These are phyloP conservation scores for Operophtera brumata DNA, from an alignment of 2,888 invertebrate genomes.

Conservation along the genomic window DNA sequence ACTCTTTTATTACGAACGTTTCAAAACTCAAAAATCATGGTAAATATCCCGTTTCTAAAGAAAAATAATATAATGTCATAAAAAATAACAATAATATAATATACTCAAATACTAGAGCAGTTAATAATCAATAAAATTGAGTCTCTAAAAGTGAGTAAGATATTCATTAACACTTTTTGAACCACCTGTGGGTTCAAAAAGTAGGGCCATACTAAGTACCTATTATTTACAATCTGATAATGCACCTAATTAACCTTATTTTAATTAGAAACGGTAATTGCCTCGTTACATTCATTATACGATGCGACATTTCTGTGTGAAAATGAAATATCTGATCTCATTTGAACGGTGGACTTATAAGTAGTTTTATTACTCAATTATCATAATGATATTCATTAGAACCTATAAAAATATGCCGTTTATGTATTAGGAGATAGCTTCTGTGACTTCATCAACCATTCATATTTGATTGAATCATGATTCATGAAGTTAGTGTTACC, in stretches of 20 bases:
- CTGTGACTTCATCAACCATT: background rate
- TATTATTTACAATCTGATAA: no score
- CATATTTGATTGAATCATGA: background rate
- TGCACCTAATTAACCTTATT: background rate
- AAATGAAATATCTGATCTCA: conserved; percentile 19
- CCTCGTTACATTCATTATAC: conserved; percentile 19
- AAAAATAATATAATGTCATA: no score
- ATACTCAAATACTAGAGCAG: no score
- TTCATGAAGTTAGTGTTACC: no score
- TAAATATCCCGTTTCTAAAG: no score
- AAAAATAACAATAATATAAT: no score
- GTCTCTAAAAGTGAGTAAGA: no score
- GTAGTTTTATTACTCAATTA: conserved; percentile 5
- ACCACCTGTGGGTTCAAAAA: background rate
- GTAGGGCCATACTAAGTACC: no score
- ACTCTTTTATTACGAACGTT: no score
- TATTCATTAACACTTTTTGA: background rate
- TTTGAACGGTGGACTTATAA: conserved; percentile 11
- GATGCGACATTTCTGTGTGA: conserved; percentile 26
- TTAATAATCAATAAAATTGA: no score
- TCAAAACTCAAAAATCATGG: no score
- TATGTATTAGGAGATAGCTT: background rate
- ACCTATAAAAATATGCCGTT: background rate
- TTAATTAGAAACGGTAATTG: conserved; percentile 10
- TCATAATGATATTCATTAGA: background rate